A percentile compares a stretch with the other conserved stretches of the same genome.
Evolutionary conservation across 2,888 invertebrate genomes (phyloP).

Genomic region (Drosophila lacicola): DNA sequence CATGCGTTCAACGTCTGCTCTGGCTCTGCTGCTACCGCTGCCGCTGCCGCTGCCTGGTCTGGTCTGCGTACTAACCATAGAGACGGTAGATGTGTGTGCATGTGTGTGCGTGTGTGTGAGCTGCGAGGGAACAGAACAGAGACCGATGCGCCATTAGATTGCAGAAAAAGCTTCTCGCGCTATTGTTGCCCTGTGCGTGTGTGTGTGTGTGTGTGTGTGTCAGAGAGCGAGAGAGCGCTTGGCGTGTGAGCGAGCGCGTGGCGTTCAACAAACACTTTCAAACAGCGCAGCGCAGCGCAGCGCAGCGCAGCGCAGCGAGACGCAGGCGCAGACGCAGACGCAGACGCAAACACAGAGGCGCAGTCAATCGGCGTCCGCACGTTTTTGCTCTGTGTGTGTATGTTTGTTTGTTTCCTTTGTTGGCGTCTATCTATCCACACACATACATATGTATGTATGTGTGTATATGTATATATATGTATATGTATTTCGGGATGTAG

Average conservation of each 20-base stretch:
- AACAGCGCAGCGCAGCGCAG: slow-evolving; percentile 32
- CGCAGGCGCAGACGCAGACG: slow-evolving; percentile 42
- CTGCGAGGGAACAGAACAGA: slow-evolving; percentile 12
- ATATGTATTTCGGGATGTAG: slow-evolving; percentile 11
- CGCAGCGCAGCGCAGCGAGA: slow-evolving; percentile 21
- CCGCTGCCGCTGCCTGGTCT: not conserved
- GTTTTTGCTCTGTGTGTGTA: slow-evolving; percentile 29
- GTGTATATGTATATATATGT: not conserved
- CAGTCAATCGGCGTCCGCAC: slow-evolving; percentile 33
- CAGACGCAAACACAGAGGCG: slow-evolving; percentile 13
- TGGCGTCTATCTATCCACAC: slow-evolving; percentile 35
- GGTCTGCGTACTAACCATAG: slow-evolving; percentile 40
- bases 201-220: slow-evolving; percentile 16
- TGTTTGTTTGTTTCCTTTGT: slow-evolving; percentile 34
- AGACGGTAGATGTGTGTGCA: slow-evolving; percentile 26
- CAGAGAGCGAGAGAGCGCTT: slow-evolving; percentile 2
- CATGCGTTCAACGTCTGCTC: slow-evolving; percentile 72
- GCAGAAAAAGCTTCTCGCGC: slow-evolving; percentile 49
- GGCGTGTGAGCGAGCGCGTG: slow-evolving; percentile 30
- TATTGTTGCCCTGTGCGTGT: slow-evolving; percentile 16
- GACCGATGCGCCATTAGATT: slow-evolving; percentile 55
- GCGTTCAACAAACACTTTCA: slow-evolving; percentile 63
- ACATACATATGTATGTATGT: not conserved
- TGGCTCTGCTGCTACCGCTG: slow-evolving; percentile 20
- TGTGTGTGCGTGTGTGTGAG: slow-evolving; percentile 11